These are phyloP conservation scores for Protophormia terraenovae DNA, from an alignment of 2,888 invertebrate genomes.

Conservation along the genomic window DNA sequence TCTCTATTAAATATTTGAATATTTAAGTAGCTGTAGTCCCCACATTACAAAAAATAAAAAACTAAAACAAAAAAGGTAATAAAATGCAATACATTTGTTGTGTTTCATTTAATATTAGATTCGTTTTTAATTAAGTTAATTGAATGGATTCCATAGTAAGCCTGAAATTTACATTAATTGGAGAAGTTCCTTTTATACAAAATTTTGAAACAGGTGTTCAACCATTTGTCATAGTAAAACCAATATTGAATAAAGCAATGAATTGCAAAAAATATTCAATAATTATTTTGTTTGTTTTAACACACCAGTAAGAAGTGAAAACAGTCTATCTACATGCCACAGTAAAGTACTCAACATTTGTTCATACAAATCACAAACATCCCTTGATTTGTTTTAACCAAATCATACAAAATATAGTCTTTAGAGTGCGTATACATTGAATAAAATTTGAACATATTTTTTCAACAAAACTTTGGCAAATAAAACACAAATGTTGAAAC, in stretches of 20 bases:
- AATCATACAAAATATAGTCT: neutral
- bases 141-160: constrained; percentile 70
- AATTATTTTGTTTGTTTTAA: constrained; percentile 39
- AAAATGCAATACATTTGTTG: neutral
- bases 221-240: constrained; percentile 46
- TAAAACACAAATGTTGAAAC: constrained; percentile 72
- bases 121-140: constrained; percentile 80
- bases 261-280: constrained; percentile 58
- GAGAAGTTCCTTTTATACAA: neutral
- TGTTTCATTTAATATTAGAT: constrained; percentile 12
- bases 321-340: constrained; percentile 11
- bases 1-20: neutral
- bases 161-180: constrained; percentile 31
- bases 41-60: neutral
- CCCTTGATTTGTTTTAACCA: constrained; percentile 13
- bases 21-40: neutral
- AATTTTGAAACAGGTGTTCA: constrained; percentile 58
- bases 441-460: constrained; percentile 78
- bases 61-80: neutral
- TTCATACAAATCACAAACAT: constrained; percentile 46
- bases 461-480: constrained; percentile 77
- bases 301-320: constrained; percentile 9
- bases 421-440: neutral
- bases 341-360: constrained; percentile 21
- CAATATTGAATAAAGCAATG: constrained; percentile 39